Base-by-base conservation (phyloP, 2,113 vertebrate genomes). In the Halcyon senegalensis region DNA sequence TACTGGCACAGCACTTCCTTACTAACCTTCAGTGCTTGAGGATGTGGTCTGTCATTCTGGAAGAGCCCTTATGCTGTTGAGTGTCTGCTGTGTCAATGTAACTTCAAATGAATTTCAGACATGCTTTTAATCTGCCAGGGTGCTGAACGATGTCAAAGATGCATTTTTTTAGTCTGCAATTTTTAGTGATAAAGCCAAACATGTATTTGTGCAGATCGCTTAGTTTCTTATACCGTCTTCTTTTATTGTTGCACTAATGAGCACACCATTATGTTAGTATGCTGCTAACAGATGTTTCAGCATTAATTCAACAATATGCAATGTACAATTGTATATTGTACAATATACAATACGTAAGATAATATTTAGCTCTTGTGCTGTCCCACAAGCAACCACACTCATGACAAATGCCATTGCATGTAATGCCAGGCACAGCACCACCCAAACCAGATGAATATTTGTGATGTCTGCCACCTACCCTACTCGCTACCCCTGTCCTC, bases 111-210 rank as follows among this genome's bases (percentile, higher is more conserved):
- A 64, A 78, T 78, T 77, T 88, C 37, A 66, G n/a, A 8, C 8
- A 6, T 31, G 30, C 10, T 79, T 87, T 80, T 68, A 51, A 87
- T 53, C 23, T 44, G 14, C 13, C 35, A 16, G 17, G 13, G 30
- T 74, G 28, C 48, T 75, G 63, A 80, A 80, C 6, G 51, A 72
- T 53, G 30, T 8, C 1, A 77, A 55, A 74, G 35, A 64, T 41
- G 10, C 2, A 0, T 0, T 3, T 6, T 75, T 7, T 0, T 3
- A 24, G 4, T 60, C 4, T 74, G 0, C 21, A 35, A 28, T 39
- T 75, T 89, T 89, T 59, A 68, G 44, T 76, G 27, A 41, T n/a
- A n/a, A 25, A 91, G 9, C 2, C 44, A 87, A 85, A 69, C n/a
- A 4, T 12, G 7, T 46, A 39, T 80, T 96, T 86, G 35, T 51